Evolutionary conservation across 92 coral and sea anemone species (phyloP).

Genomic region (Bergia puertoricense): DNA sequence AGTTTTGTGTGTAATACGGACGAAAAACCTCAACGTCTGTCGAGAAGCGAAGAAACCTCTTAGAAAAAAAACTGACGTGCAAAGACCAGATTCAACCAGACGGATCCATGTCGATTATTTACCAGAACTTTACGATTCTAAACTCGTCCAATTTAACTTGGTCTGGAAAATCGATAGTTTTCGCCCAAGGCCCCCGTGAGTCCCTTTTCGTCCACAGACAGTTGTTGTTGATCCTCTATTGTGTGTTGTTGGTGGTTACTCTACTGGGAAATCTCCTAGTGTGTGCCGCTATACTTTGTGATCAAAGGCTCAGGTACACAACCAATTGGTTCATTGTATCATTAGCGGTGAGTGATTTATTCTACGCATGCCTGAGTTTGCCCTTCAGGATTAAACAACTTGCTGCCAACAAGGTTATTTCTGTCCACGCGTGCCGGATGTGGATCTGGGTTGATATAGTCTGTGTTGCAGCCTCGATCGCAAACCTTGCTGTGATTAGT

Average conservation of each 20-base stretch:
- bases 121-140: not conserved
- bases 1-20: too few species aligned
- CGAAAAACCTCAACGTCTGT: too few species aligned
- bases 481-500: constrained; percentile 84
- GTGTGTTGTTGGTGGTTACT: constrained; percentile 62
- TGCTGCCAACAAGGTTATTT: constrained; percentile 35
- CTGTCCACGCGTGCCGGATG: constrained; percentile 57
- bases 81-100: not conserved
- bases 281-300: constrained; percentile 79
- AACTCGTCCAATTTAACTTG: not conserved
- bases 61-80: too few species aligned
- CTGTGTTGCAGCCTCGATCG: constrained; percentile 94
- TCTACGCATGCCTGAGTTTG: constrained; percentile 66
- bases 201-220: not conserved
- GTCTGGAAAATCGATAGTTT: not conserved
- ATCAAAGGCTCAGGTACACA: constrained; percentile 80
- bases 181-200: not conserved
- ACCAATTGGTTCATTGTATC: constrained; percentile 96
- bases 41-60: too few species aligned
- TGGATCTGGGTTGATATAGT: constrained; percentile 95
- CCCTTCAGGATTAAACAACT: constrained; percentile 66
- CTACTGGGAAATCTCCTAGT: constrained; percentile 82
- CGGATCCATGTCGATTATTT: not conserved
- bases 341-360: constrained; percentile 87
- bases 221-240: constrained; percentile 57